Evolutionary conservation across 2,888 invertebrate genomes (phyloP).

Genomic region (Drepanosiphum platanoidis): DNA sequence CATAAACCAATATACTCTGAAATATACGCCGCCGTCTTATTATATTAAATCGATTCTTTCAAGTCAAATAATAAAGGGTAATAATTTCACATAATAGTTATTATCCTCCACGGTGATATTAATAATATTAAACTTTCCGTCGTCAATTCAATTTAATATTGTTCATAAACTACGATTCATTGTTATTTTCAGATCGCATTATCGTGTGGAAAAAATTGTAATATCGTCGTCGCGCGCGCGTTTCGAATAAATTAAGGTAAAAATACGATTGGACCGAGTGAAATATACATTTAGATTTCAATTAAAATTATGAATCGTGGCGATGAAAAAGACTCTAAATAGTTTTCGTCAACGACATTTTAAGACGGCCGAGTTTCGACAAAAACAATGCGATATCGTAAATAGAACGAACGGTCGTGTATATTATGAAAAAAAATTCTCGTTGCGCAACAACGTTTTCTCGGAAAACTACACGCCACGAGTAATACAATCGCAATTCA

Average conservation of each 20-base stretch:
- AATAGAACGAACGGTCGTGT: no score
- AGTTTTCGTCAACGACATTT: no score
- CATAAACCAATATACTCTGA: constrained; percentile 4
- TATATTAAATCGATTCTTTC: constrained; percentile 12
- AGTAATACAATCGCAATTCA: no score
- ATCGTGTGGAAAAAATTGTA: not conserved
- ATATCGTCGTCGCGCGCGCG: not conserved
- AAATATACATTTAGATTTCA: not conserved
- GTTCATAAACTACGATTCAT: not conserved
- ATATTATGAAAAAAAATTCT: no score
- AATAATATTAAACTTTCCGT: constrained; percentile 27
- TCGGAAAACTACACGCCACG: no score
- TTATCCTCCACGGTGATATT: constrained; percentile 7
- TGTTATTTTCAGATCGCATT: constrained; percentile 9
- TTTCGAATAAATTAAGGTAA: not conserved
- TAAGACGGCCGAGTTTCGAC: no score
- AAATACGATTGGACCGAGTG: not conserved
- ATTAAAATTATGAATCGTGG: no score
- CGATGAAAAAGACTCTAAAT: no score
- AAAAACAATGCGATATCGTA: no score
- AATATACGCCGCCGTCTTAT: constrained; percentile 16
- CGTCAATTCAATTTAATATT: constrained; percentile 35
- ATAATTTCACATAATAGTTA: constrained; percentile 32
- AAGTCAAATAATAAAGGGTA: constrained; percentile 24
- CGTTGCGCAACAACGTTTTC: no score